phyloP scores from a whole-genome alignment of 2,888 invertebrate species.

The Brenthis daphne region DNA sequence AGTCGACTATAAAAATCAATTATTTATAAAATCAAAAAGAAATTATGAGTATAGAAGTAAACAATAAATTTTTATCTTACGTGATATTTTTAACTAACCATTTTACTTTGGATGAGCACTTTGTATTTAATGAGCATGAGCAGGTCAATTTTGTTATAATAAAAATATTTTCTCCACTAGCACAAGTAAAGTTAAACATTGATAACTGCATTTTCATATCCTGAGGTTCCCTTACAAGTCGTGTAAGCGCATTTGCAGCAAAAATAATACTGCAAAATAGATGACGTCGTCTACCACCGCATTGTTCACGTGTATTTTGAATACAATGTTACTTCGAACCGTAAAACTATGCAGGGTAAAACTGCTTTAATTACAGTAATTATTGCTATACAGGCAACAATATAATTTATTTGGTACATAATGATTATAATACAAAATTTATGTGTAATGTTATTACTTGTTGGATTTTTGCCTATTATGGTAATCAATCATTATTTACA shows the following conservation, averaged over 20 bases:
- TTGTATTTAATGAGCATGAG: constrained; percentile 14
- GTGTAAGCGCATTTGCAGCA: constrained; percentile 78
- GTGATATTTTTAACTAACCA: constrained; percentile 21
- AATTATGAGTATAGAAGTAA: neutral
- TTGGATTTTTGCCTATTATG: neutral
- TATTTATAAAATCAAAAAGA: neutral
- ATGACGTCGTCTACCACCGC: constrained; percentile 79
- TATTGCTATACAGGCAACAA: constrained; percentile 44
- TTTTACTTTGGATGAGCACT: constrained; percentile 25
- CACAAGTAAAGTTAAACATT: constrained; percentile 52
- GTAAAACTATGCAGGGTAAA: constrained; percentile 66
- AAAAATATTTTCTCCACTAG: constrained; percentile 24
- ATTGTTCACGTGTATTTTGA: constrained; percentile 78
- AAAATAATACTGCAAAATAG: constrained; percentile 80
- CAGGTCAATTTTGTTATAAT: constrained; percentile 20
- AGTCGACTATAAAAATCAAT: too few relatives aligned
- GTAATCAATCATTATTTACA: neutral
- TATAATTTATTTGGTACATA: constrained; percentile 41
- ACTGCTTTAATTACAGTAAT: constrained; percentile 46
- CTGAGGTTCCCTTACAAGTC: constrained; percentile 64
- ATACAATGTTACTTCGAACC: constrained; percentile 71
- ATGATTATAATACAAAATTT: constrained; percentile 15
- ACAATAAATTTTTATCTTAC: neutral
- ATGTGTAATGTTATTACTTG: constrained; percentile 6
- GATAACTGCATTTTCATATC: constrained; percentile 70